Base-by-base conservation (phyloP, 1,140 invertebrate species). In the Zeugodacus cucurbitae region DNA sequence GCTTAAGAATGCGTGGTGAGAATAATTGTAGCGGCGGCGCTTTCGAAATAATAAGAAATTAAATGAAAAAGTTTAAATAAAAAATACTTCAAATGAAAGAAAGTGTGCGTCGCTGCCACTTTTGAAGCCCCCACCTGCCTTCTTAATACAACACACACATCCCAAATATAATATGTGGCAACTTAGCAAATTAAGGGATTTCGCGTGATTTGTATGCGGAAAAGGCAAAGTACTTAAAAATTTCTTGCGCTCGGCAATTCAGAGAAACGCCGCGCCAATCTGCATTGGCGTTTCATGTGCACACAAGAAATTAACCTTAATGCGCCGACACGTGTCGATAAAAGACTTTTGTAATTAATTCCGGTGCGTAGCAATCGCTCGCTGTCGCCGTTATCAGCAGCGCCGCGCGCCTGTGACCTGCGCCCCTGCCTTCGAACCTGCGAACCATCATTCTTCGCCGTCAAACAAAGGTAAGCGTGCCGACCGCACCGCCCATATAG, bases 241-340 rank as follows among this genome's bases (percentile, higher is more conserved):
- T 44, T 82, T 82, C n/a, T 44, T 48, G 41, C 74, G 22, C 37
- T 10, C 41, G 7, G 11, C 34, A 48, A 26, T 26, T 82, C 41
- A 48, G 29, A 48, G n/a, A 82, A 26, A 14, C 7, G n/a, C 7
- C 17, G n/a, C 32, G 22, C 37, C 1, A 7, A 78, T 44, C n/a
- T 48, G 22, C 32, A 11, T 48, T n/a, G 34, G 34, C 41, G 64
- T 26, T 17, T 82, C n/a, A n/a, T 82, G 37, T 17, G 41, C 34
- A 37, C 74, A 82, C 37, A 82, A 82, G 37, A 82, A 82, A 82
- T 82, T 82, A 82, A 82, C 74, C 22, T 82, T 10, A 44, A 82
- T 82, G 74, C 26, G 44, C 41, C 37, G 41, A 54, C 74, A 82
- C 74, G 74, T 82, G 74, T 82, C 74, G 74, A 82, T 82, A 82